phyloP scores from a whole-genome alignment of 2,797 vertebrate genomes.

The Tolypeutes matacus region DNA sequence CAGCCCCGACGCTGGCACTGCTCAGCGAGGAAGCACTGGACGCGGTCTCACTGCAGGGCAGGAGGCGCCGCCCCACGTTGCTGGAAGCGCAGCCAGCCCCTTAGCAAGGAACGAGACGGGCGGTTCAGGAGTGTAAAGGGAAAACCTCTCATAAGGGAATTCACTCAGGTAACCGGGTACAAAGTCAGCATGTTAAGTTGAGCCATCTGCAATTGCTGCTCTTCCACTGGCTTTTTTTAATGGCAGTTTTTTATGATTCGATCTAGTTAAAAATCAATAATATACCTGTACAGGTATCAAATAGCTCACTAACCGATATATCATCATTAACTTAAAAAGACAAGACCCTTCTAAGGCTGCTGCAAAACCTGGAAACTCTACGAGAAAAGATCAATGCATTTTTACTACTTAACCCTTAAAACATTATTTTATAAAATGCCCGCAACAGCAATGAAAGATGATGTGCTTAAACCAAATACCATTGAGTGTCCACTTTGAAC shows the following conservation, averaged over 20 bases:
- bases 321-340: not conserved
- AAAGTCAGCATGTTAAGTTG: not conserved
- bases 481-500: too few relatives aligned
- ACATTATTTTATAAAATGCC: conserved; percentile 22
- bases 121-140: not conserved
- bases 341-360: conserved; percentile 4
- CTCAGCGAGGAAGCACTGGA: not conserved
- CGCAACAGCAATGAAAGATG: not conserved
- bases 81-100: not conserved
- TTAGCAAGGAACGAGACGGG: not conserved
- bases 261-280: not conserved
- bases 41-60: not conserved
- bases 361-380: not conserved
- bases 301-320: not conserved
- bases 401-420: conserved; percentile 42
- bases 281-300: not conserved
- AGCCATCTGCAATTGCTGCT: not conserved
- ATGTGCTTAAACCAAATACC: too few relatives aligned
- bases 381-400: not conserved
- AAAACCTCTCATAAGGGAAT: conserved; percentile 34
- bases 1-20: not conserved
- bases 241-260: not conserved
- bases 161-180: not conserved
- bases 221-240: not conserved
- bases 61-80: too few relatives aligned